These are phyloP conservation scores for Rhagoletis pomonella DNA, from an alignment of 1,140 invertebrate genomes.

Conservation along the genomic window DNA sequence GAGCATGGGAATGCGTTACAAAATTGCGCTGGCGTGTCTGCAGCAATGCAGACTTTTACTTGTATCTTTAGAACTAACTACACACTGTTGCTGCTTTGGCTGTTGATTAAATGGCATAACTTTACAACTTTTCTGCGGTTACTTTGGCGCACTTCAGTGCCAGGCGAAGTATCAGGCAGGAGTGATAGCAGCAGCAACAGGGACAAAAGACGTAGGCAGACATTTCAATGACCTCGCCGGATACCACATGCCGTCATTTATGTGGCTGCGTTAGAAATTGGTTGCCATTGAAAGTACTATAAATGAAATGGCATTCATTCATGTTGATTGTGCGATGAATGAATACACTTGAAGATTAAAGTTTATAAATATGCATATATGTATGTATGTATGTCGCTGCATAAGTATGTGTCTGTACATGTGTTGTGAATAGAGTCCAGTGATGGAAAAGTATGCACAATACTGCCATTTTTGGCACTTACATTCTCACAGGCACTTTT, in stretches of 20 bases:
- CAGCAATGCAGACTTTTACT: background rate
- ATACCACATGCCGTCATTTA: background rate
- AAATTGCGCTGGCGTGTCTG: background rate
- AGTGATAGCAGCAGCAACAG: background rate
- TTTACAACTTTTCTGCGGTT: slow-evolving; percentile 31
- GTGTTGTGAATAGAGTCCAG: background rate
- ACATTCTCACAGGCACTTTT: too few relatives aligned
- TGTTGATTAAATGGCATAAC: slow-evolving; percentile 21
- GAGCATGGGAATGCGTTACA: background rate
- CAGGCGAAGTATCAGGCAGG: background rate
- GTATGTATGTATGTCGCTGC: background rate
- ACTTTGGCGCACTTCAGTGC: background rate
- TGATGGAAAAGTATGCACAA: too few relatives aligned
- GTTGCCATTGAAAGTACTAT: slow-evolving; percentile 16
- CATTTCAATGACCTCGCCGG: background rate
- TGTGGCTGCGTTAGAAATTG: slow-evolving; percentile 15
- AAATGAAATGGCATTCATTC: slow-evolving; percentile 45
- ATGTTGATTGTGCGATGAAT: background rate
- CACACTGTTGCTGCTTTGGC: background rate
- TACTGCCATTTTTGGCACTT: too few relatives aligned
- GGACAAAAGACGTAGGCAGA: background rate
- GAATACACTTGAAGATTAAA: background rate
- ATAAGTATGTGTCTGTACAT: background rate
- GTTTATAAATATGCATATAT: background rate
- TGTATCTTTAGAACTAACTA: background rate